phyloP scores from a whole-genome alignment of 2,113 vertebrate species.

The Salvator merianae region DNA sequence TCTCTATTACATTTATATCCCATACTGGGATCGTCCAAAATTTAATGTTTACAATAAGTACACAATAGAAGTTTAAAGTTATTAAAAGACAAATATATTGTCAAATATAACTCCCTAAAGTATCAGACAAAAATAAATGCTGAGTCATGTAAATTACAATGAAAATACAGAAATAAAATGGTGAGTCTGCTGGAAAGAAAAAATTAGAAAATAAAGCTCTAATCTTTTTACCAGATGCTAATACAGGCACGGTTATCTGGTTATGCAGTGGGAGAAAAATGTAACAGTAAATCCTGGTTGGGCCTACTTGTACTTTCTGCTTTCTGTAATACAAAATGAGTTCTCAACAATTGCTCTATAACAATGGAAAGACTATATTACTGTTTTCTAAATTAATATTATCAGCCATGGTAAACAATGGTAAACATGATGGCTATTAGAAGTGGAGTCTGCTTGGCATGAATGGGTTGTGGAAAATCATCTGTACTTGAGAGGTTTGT shows the following conservation, averaged over 20 bases:
- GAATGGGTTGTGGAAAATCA: slow-evolving; percentile 44
- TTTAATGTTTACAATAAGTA: no score
- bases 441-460: slow-evolving; percentile 62
- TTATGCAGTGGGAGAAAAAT: not conserved
- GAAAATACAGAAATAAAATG: no score
- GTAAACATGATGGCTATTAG: slow-evolving; percentile 55
- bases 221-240: not conserved
- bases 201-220: not conserved
- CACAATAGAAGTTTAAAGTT: no score
- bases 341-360: not conserved
- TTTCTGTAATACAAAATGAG: not conserved
- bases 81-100: no score
- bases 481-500: slow-evolving; percentile 59
- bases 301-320: not conserved
- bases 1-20: no score
- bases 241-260: not conserved
- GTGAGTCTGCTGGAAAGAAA: no score
- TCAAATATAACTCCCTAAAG: no score
- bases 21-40: no score
- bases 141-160: no score
- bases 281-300: not conserved
- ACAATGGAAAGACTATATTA: slow-evolving; percentile 19
- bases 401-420: slow-evolving; percentile 70
- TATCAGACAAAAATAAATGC: no score
- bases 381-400: slow-evolving; percentile 32